phyloP scores from a whole-genome alignment of 2,113 vertebrate genomes.

The Lota lota region DNA sequence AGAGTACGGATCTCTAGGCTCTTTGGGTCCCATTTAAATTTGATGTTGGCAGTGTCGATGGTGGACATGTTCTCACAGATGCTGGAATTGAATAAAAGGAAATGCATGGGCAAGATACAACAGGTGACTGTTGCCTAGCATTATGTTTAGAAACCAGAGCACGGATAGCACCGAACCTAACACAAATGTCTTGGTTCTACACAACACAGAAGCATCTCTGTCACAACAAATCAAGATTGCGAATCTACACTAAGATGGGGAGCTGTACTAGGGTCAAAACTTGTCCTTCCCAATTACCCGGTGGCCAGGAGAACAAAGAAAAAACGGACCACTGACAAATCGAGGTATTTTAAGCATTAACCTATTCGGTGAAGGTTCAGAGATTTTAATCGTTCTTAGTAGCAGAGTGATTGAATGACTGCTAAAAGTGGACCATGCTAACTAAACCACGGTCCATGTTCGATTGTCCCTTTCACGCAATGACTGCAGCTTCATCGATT shows the following conservation, averaged over 20 bases:
- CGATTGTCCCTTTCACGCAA: conserved; percentile 51
- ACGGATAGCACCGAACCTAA: not conserved
- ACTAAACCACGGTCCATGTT: conserved; percentile 48
- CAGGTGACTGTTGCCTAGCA: not conserved
- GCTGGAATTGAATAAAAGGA: conserved; percentile 29
- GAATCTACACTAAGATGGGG: too few species aligned
- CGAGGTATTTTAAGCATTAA: too few species aligned
- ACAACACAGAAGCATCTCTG: not conserved
- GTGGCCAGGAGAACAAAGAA: too few species aligned
- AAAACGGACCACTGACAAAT: too few species aligned
- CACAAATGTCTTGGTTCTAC: not conserved
- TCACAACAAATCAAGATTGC: too few species aligned
- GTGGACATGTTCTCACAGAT: conserved; percentile 78
- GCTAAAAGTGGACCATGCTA: conserved; percentile 31
- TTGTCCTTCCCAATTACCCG: too few species aligned
- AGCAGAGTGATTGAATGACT: conserved; percentile 20
- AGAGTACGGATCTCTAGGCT: conserved; percentile 96
- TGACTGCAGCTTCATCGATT: conserved; percentile 61
- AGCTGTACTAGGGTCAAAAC: too few species aligned
- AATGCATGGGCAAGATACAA: conserved; percentile 1
- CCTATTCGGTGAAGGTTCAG: too few species aligned
- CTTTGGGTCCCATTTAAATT: conserved; percentile 99
- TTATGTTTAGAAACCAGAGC: not conserved
- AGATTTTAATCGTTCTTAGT: too few species aligned
- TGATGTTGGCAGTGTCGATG: conserved; percentile 90